Evolutionary conservation across 2,888 invertebrate genomes (phyloP).

Genomic region (Pandemis corylana): DNA sequence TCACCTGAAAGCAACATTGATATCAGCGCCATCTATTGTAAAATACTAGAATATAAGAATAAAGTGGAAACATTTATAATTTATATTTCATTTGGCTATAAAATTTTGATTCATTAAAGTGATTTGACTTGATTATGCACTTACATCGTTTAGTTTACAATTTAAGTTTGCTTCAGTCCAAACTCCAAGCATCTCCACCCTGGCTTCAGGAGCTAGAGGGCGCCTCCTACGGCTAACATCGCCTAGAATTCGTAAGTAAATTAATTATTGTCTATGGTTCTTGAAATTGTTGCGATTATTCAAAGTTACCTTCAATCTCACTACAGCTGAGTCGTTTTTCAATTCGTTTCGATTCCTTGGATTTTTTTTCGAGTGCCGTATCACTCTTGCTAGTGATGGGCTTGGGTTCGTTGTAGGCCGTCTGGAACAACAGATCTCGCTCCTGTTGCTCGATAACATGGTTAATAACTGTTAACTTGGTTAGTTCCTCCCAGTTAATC

Average conservation of each 20-base stretch:
- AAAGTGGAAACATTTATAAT: neutral
- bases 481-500: slow-evolving; percentile 82
- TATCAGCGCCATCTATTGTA: slow-evolving; percentile 60
- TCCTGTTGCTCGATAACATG: slow-evolving; percentile 79
- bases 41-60: neutral
- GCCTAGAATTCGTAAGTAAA: slow-evolving; percentile 27
- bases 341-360: slow-evolving; percentile 55
- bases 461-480: slow-evolving; percentile 78
- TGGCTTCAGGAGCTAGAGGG: slow-evolving; percentile 66
- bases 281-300: neutral
- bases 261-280: neutral
- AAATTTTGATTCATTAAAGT: neutral
- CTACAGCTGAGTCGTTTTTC: slow-evolving; percentile 72
- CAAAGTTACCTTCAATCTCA: slow-evolving; percentile 69
- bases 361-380: slow-evolving; percentile 63
- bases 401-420: slow-evolving; percentile 65
- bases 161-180: slow-evolving; percentile 82
- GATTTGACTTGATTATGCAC: slow-evolving; percentile 41
- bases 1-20: slow-evolving; percentile 83
- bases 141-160: slow-evolving; percentile 81
- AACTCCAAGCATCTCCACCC: slow-evolving; percentile 78
- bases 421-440: slow-evolving; percentile 72
- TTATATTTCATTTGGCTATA: too few species aligned
- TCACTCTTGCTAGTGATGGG: slow-evolving; percentile 73
- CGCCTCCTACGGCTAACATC: slow-evolving; percentile 50